A percentile compares a stretch with the other conserved stretches of the same genome.
These are phyloP conservation scores for Archocentrus centrarchus DNA, from an alignment of 2,113 vertebrate species.

Conservation along the genomic window DNA sequence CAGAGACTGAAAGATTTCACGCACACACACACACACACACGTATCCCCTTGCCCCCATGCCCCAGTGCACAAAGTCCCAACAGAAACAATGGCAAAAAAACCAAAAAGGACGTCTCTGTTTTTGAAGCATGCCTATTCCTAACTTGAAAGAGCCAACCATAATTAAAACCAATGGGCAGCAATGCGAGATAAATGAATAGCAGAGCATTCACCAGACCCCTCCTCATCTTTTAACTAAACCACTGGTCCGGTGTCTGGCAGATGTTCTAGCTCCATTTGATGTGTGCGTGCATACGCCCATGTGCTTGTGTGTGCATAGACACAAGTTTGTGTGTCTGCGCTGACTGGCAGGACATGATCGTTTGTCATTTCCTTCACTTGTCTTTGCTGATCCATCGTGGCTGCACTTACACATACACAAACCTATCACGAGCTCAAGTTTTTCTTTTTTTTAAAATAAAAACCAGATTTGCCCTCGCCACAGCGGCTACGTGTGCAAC, in stretches of 20 bases:
- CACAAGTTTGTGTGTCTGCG: slow-evolving; percentile 10
- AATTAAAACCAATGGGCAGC: slow-evolving; percentile 98
- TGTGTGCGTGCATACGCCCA: slow-evolving; percentile 76
- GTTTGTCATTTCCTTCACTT: slow-evolving; percentile 36
- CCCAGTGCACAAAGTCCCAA: slow-evolving; percentile 34
- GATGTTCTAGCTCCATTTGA: slow-evolving; percentile 93
- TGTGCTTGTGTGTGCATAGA: slow-evolving; percentile 68
- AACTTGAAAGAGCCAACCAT: slow-evolving; percentile 90
- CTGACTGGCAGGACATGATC: slow-evolving; percentile 32
- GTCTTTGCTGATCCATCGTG: slow-evolving; percentile 22
- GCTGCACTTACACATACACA: neutral
- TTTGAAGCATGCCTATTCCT: slow-evolving; percentile 89
- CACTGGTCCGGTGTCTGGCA: slow-evolving; percentile 92
- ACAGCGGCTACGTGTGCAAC: slow-evolving; percentile 1
- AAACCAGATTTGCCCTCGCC: slow-evolving; percentile 16
- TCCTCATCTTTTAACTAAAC: slow-evolving; percentile 81
- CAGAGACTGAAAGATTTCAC: slow-evolving; percentile 32
- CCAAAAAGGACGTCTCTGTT: slow-evolving; percentile 86
- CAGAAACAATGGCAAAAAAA: slow-evolving; percentile 82
- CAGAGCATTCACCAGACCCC: slow-evolving; percentile 58
- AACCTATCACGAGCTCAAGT: slow-evolving; percentile 13
- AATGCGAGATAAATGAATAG: slow-evolving; percentile 91
- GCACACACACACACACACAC: neutral
- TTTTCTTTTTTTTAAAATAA: neutral
- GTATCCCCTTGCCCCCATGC: neutral